Evolutionary conservation across 2,888 invertebrate genomes (phyloP), one percentile per base, ranked within the genome.

Genomic region (Meganola albula): DNA sequence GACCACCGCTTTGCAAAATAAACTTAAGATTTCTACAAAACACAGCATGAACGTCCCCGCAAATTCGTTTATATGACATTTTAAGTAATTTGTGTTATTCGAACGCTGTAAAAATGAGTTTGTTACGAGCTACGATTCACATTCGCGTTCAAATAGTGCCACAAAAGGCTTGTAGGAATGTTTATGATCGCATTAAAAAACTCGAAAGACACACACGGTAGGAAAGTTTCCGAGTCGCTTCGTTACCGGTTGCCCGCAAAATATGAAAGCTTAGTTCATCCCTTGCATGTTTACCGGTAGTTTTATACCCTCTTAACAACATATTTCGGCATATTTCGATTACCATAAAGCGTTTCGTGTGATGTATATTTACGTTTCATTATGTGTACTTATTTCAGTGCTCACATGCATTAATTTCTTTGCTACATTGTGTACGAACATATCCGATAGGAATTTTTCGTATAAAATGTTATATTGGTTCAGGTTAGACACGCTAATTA

Each of bases 311-410:
- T 82, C 73, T 79, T 78, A 84, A 84, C 83, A 83, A 79, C 84
- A 84, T 85, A 83, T 84, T 85, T 84, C 76, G 78, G 78, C 74
- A 85, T 83, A 83, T 84, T 84, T 84, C 83, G 85, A 84, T 85
- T 85, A 84, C 83, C 83, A 84, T 85, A 84, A 85, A 85, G 73
- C 80, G 79, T 74, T 82, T 71, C 70, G 74, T 78, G 75, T 79
- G 75, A 80, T 82, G 73, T 80, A 76, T 75, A 71, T 75, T 73
- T 70, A 66, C 64, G 66, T 68, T 72, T 74, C 72, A 74, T 75
- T 74, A 72, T 63, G 66, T 49, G 63, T 66, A 67, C 64, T 62
- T 63, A 56, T 55, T 58, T 53, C 49, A 55, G 59, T 52, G 54
- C 50, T 60, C 63, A 71, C 61, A 65, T 74, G 70, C 68, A 71